Conservation (phyloP, 2,797 vertebrate species). For the Glossophaga mutica region DNA sequence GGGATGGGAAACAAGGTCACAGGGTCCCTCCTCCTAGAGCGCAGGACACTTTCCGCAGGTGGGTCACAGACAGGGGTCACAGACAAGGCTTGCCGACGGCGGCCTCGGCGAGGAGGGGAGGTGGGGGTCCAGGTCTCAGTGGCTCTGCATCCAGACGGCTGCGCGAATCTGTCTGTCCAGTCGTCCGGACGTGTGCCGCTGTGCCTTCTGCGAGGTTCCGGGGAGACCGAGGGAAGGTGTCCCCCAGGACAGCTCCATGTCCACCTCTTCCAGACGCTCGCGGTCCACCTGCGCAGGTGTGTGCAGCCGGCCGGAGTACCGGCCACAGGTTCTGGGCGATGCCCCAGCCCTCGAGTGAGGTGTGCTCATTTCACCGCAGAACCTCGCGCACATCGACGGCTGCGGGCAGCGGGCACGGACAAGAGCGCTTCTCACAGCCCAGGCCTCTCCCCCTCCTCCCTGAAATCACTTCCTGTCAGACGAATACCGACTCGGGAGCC, state of each 20-base stretch:
- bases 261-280: accelerated
- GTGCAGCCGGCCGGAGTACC: background rate
- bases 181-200: accelerated
- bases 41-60: accelerated
- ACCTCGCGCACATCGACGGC: accelerated
- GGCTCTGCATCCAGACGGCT: accelerated
- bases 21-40: accelerated
- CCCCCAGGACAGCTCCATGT: accelerated
- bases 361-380: accelerated
- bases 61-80: accelerated
- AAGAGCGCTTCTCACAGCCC: accelerated
- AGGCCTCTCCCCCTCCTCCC: too few relatives aligned
- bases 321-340: background rate
- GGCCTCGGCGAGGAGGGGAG: background rate
- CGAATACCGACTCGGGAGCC: background rate
- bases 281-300: background rate
- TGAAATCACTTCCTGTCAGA: background rate
- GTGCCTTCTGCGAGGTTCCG: background rate
- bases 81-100: accelerated
- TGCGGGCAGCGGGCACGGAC: accelerated
- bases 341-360: accelerated
- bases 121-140: background rate
- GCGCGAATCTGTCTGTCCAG: too few relatives aligned
- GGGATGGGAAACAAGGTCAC: accelerated
- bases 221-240: background rate